A percentile compares a stretch with the other conserved stretches of the same genome.
Evolutionary conservation across 2,888 invertebrate genomes (phyloP).

Genomic region (Noctua janthina): DNA sequence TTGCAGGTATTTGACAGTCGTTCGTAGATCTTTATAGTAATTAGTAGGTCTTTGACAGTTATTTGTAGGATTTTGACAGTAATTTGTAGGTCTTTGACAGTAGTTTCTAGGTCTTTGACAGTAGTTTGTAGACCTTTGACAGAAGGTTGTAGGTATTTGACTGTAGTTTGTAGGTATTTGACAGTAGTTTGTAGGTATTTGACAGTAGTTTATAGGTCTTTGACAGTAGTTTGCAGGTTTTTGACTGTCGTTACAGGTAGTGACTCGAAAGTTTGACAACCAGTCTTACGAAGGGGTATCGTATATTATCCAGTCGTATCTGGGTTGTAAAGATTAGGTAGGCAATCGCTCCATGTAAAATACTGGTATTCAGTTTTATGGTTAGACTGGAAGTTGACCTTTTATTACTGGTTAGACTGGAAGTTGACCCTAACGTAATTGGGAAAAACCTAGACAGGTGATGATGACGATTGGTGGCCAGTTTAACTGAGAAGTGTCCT

Average conservation of each 20-base stretch:
- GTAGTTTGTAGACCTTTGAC: background rate
- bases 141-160: background rate
- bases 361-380: background rate
- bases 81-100: background rate
- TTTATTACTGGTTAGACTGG: background rate
- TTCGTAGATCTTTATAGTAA: too few relatives aligned
- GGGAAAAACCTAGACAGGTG: background rate
- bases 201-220: background rate
- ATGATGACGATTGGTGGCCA: background rate
- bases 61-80: background rate
- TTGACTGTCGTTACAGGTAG: background rate
- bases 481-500: too few relatives aligned
- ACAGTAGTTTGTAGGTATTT: too few relatives aligned
- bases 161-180: background rate
- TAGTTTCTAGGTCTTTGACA: background rate
- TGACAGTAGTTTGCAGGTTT: background rate
- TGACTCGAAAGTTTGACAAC: background rate
- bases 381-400: background rate
- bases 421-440: background rate
- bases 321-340: background rate
- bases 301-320: background rate
- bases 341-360: background rate
- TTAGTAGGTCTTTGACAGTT: too few relatives aligned
- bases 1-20: background rate
- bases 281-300: background rate